These are phyloP conservation scores for Microhierax caerulescens DNA, from an alignment of 2,797 vertebrate genomes.

Conservation along the genomic window DNA sequence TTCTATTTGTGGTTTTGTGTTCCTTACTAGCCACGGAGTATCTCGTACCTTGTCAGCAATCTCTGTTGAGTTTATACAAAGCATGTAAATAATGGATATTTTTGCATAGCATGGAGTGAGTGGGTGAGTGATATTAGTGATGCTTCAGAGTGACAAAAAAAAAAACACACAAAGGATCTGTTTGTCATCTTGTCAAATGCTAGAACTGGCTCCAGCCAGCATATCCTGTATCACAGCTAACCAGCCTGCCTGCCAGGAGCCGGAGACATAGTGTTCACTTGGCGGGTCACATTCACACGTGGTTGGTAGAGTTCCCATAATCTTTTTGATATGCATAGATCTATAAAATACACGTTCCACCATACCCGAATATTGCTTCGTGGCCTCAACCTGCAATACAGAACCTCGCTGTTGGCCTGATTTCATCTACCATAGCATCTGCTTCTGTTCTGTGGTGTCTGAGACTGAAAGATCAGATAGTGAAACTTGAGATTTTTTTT, in stretches of 20 bases:
- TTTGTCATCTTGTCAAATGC: conserved; percentile 14
- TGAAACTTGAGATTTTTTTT: background rate
- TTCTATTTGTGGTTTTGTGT: background rate
- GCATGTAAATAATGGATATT: conserved; percentile 38
- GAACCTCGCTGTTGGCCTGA: background rate
- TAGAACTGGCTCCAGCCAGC: conserved; percentile 1
- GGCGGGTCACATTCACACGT: background rate
- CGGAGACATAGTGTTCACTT: background rate
- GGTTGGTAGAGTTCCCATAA: background rate
- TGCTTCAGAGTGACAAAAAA: background rate
- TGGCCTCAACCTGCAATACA: background rate
- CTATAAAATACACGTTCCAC: background rate
- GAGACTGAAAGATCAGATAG: background rate
- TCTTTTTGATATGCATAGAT: background rate
- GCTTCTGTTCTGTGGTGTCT: background rate
- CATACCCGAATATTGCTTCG: background rate
- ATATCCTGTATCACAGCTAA: background rate
- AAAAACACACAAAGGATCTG: background rate
- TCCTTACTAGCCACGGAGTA: background rate
- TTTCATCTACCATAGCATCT: background rate
- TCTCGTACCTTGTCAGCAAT: conserved; percentile 44
- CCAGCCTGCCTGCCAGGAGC: background rate
- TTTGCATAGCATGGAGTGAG: conserved; percentile 50
- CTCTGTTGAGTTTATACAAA: conserved; percentile 38
- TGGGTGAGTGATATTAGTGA: conserved; percentile 22